Evolutionary conservation across 1,140 invertebrate species (phyloP).

Genomic region (Pristionchus pacificus): DNA sequence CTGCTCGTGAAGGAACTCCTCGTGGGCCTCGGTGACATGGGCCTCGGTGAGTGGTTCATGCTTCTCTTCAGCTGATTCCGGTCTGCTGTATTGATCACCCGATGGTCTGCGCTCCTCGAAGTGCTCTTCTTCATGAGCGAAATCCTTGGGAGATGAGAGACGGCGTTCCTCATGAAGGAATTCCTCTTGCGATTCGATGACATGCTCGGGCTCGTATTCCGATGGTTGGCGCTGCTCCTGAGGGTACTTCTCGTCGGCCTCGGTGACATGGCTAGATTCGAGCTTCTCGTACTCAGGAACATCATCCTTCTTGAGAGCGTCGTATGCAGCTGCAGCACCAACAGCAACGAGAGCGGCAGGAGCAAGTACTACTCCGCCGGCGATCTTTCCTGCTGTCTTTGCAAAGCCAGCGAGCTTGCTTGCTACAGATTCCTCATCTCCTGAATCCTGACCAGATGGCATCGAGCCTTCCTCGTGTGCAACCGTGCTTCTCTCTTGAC

Average conservation of each 20-base stretch:
- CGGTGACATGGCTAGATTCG: background rate
- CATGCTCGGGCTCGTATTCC: slow-evolving; percentile 9
- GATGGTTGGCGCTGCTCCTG: slow-evolving; percentile 5
- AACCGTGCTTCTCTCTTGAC: too few species aligned
- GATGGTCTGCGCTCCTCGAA: slow-evolving; percentile 11
- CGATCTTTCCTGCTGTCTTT: slow-evolving; percentile 29
- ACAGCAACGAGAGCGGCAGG: slow-evolving; percentile 29
- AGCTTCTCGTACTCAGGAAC: background rate
- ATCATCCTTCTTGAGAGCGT: slow-evolving; percentile 15
- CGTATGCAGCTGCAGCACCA: slow-evolving; percentile 28
- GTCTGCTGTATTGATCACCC: slow-evolving; percentile 5
- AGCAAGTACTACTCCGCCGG: slow-evolving; percentile 31
- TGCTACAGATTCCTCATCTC: slow-evolving; percentile 22
- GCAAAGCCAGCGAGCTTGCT: slow-evolving; percentile 22
- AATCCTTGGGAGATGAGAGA: slow-evolving; percentile 6
- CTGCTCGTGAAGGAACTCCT: background rate
- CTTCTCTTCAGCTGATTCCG: background rate
- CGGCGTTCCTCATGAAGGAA: slow-evolving; percentile 11
- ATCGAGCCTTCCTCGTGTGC: too few species aligned
- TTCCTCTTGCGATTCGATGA: slow-evolving; percentile 17
- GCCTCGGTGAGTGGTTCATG: slow-evolving; percentile 2
- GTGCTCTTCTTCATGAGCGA: background rate
- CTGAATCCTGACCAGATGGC: too few species aligned
- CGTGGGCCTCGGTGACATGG: slow-evolving; percentile 3
- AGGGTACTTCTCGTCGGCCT: background rate